A percentile compares a stretch with the other conserved stretches of the same genome.
Evolutionary conservation across 2,113 vertebrate genomes (phyloP).

Genomic region (Potamarius usumacintae): DNA sequence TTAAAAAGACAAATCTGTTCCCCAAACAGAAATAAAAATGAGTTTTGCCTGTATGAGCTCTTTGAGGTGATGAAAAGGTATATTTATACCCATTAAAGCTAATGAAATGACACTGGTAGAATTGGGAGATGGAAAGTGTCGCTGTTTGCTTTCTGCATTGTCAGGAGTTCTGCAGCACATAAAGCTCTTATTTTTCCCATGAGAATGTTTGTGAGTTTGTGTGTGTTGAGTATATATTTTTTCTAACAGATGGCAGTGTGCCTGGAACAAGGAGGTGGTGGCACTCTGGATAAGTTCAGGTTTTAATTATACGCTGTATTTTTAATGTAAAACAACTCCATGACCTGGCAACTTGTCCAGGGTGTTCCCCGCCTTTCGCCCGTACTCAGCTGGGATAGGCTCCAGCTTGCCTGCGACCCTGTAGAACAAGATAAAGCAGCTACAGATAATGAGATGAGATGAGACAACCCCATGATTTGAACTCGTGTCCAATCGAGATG

Average conservation of each 20-base stretch:
- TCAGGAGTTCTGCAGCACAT: neutral
- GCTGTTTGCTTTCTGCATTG: neutral
- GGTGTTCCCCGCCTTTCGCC: no score
- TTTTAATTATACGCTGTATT: neutral
- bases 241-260: neutral
- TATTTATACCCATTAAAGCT: slow-evolving; percentile 12
- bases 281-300: neutral
- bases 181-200: neutral
- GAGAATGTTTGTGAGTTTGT: neutral
- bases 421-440: no score
- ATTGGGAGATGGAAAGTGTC: neutral
- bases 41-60: neutral
- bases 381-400: no score
- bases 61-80: neutral
- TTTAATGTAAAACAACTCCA: neutral
- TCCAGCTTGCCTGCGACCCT: no score
- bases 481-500: neutral
- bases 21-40: neutral
- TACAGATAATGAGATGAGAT: no score
- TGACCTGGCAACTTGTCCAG: neutral
- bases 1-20: neutral
- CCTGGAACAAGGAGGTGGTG: neutral
- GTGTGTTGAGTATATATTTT: neutral
- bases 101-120: neutral
- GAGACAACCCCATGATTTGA: neutral